Conservation (phyloP, 2,797 vertebrate species). For the Buceros bicornis region DNA sequence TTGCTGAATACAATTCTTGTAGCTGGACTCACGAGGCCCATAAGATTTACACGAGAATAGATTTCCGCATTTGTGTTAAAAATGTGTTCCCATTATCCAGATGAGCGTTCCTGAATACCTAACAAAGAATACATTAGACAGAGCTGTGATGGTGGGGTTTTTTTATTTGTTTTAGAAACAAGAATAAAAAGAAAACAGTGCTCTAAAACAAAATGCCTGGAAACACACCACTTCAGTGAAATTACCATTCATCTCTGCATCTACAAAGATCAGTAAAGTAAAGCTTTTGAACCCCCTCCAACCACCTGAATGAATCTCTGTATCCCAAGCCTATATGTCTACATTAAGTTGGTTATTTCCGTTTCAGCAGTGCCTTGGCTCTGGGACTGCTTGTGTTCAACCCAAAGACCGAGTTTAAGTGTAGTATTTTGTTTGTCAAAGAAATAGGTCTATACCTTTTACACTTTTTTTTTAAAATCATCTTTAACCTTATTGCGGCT, state of each 20-base stretch:
- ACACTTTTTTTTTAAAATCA: neutral
- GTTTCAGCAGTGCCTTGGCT: neutral
- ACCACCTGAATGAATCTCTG: neutral
- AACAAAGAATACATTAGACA: neutral
- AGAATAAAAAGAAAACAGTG: neutral
- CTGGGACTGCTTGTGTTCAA: neutral
- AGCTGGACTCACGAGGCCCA: neutral
- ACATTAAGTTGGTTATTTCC: neutral
- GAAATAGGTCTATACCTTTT: rapidly evolving
- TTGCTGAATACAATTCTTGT: neutral
- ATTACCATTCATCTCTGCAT: neutral
- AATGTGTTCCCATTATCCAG: neutral
- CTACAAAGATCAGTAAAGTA: neutral
- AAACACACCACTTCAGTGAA: neutral
- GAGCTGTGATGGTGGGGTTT: neutral
- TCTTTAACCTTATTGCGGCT: neutral
- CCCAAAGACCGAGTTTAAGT: neutral
- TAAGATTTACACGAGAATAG: neutral
- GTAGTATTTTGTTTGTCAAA: neutral
- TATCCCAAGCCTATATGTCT: neutral
- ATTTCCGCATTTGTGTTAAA: neutral
- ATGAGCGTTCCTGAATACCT: neutral
- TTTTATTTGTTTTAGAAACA: neutral
- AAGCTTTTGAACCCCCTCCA: neutral
- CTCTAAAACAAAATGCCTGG: neutral